A percentile compares a stretch with the other conserved stretches of the same genome.
phyloP scores from a whole-genome alignment of 2,888 invertebrate genomes.

The Apotomis betuletana region DNA sequence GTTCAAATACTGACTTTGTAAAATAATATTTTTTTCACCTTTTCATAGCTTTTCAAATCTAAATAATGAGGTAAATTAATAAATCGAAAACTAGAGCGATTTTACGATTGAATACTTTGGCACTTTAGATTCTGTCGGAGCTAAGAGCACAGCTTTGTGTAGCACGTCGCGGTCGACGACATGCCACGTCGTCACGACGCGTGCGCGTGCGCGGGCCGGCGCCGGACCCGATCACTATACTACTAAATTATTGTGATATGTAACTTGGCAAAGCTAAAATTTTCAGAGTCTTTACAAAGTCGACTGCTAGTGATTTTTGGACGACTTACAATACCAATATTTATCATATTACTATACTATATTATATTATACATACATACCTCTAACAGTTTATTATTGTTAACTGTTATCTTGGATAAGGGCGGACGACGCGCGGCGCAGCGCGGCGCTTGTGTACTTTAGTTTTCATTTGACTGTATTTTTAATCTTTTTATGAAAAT shows the following conservation, averaged over 20 bases:
- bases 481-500: not conserved
- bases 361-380: constrained; percentile 59
- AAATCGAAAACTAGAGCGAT: constrained; percentile 22
- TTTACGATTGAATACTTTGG: constrained; percentile 14
- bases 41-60: constrained; percentile 19
- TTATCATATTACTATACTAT: constrained; percentile 44
- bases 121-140: constrained; percentile 36
- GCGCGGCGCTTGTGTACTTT: constrained; percentile 43
- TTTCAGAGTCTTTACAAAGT: constrained; percentile 77
- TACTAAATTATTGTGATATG: constrained; percentile 75
- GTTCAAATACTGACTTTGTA: constrained; percentile 7
- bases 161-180: not conserved
- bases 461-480: constrained; percentile 1
- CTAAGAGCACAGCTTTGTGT: constrained; percentile 26
- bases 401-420: constrained; percentile 69
- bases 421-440: constrained; percentile 45
- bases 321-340: constrained; percentile 50
- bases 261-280: constrained; percentile 64
- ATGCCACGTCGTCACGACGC: too few relatives aligned
- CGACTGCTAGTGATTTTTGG: constrained; percentile 70
- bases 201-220: not conserved
- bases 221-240: constrained; percentile 44
- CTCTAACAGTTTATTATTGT: constrained; percentile 78
- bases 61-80: constrained; percentile 11
- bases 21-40: constrained; percentile 18